Conservation (phyloP, 2,797 vertebrate genomes). For the Micrastur ruficollis region DNA sequence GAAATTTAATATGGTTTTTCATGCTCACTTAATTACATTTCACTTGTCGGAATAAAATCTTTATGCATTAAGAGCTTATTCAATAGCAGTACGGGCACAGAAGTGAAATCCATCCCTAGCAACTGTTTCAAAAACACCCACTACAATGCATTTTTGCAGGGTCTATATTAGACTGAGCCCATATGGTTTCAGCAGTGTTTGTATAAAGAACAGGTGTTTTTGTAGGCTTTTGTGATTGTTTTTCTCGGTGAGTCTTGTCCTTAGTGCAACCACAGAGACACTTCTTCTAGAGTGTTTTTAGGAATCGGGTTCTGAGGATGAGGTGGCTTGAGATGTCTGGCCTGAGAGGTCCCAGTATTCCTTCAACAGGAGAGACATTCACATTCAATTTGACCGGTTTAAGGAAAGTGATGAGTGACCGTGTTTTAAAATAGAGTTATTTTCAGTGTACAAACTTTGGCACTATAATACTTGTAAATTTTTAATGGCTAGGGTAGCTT, state of each 20-base stretch:
- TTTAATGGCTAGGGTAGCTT: neutral
- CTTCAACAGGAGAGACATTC: neutral
- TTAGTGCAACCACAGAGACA: neutral
- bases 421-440: neutral
- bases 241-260: neutral
- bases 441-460: neutral
- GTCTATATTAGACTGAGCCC: neutral
- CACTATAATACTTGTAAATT: neutral
- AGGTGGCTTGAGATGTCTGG: neutral
- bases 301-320: neutral
- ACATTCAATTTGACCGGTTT: neutral
- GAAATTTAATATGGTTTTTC: neutral
- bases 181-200: neutral
- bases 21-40: neutral
- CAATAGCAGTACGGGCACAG: neutral
- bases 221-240: neutral
- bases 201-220: neutral
- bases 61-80: neutral
- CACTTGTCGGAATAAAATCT: neutral
- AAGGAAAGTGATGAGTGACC: neutral
- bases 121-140: neutral
- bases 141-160: fast-evolving
- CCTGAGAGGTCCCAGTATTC: neutral
- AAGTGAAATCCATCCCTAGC: neutral
- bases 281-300: neutral